Evolutionary conservation across 1,140 invertebrate species (phyloP).

Genomic region (Meteorus sp.): DNA sequence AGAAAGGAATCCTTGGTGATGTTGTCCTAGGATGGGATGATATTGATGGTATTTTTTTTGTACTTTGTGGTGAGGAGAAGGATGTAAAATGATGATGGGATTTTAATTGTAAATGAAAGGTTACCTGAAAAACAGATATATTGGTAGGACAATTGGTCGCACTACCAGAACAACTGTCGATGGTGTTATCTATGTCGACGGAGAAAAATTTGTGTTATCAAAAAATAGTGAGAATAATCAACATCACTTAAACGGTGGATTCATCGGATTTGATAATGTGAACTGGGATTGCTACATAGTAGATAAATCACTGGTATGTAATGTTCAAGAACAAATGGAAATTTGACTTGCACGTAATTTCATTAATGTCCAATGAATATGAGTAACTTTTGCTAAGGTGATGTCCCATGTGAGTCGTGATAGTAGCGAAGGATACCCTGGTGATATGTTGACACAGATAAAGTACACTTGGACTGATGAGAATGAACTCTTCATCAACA

Average conservation of each 20-base stretch:
- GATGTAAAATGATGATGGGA: no score
- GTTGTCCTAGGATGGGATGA: slow-evolving; percentile 67
- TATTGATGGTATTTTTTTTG: slow-evolving; percentile 56
- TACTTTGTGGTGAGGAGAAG: no score
- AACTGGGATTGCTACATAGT: slow-evolving; percentile 52
- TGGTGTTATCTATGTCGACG: slow-evolving; percentile 37
- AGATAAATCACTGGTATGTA: slow-evolving; percentile 42
- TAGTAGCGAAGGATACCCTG: slow-evolving; percentile 65
- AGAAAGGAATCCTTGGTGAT: slow-evolving; percentile 61
- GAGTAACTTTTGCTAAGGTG: slow-evolving; percentile 43
- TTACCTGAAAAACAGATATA: slow-evolving; percentile 61
- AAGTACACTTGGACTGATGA: slow-evolving; percentile 64
- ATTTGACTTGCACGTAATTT: no score
- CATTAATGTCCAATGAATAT: background rate
- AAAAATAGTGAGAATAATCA: background rate
- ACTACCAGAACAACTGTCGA: slow-evolving; percentile 64
- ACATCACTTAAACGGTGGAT: slow-evolving; percentile 64
- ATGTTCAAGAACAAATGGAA: no score
- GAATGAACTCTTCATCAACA: slow-evolving; percentile 65
- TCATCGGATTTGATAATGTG: slow-evolving; percentile 68
- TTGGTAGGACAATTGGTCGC: slow-evolving; percentile 69
- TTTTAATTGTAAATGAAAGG: no score
- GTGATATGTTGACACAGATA: slow-evolving; percentile 59
- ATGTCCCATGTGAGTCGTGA: slow-evolving; percentile 59
- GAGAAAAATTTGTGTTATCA: background rate